Conservation (phyloP, 2,797 vertebrate genomes). For the Enteromius afrohamiltoni region DNA sequence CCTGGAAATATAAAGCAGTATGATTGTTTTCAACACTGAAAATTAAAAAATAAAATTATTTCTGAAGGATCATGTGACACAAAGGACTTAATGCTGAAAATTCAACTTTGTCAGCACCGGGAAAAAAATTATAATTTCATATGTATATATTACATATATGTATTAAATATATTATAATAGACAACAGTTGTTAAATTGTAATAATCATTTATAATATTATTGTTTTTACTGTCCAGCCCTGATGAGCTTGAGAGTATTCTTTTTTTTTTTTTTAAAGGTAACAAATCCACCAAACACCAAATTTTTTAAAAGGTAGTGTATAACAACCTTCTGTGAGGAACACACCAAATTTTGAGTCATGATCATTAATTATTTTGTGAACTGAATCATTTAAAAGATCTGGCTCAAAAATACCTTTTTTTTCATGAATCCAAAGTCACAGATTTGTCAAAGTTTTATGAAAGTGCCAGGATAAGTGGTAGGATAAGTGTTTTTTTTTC, state of each 20-base stretch:
- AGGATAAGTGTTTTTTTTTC: too few relatives aligned
- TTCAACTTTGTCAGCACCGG: neutral
- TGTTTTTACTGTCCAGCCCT: neutral
- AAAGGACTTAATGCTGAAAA: neutral
- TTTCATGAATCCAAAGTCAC: neutral
- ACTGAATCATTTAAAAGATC: slow-evolving; percentile 1
- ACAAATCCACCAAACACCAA: neutral
- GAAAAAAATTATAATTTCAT: too few relatives aligned
- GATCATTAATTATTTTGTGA: neutral
- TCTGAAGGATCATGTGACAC: neutral
- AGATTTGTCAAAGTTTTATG: neutral
- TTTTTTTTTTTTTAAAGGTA: neutral
- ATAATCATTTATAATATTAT: too few relatives aligned
- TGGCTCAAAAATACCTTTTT: neutral
- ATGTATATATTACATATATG: too few relatives aligned
- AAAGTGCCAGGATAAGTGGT: neutral
- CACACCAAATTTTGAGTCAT: neutral
- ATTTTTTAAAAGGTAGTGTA: neutral
- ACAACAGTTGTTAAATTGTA: too few relatives aligned
- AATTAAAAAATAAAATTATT: neutral
- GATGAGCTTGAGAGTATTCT: neutral
- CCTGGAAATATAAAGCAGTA: neutral
- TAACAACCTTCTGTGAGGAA: neutral
- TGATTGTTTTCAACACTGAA: neutral
- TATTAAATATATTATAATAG: too few relatives aligned